Base-by-base conservation (phyloP, 2,113 vertebrate species). In the Tupaia tana region DNA sequence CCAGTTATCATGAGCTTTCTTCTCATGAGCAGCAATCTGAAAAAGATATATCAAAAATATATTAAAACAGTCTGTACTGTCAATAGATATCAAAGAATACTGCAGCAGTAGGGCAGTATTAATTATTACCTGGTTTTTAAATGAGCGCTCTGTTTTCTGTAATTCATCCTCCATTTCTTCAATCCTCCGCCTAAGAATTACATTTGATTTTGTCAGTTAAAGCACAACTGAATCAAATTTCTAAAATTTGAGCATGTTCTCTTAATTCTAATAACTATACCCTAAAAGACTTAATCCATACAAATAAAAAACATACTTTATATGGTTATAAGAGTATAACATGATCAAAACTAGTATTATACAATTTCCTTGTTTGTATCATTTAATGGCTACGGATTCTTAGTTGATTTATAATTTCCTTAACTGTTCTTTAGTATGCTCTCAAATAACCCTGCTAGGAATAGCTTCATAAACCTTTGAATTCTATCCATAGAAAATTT, bases 1-100 rank as follows among this genome's bases (percentile, higher is more conserved):
- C 99, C 99, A 99, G 84, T 99, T 99, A 56, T 99, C 99, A 10
- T 99, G 99, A 52, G 99, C 99, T 97, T 99, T 99, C 96, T 99
- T 99, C 95, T 99, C 99, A 59, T 99, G 99, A 89, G 98, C 95
- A 96, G 99, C 99, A 77, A 99, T 99, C 99, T 99, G 89, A 95
- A 97, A 98, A 90, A 95, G 18, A 27, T 75, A 70, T 29, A 85
- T 4, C 8, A 52, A 59, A 52, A 77, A 54, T 29, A 52, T 15
- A 12, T 0, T 34, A n/a, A 11, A 85, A 91, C 0, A 11, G n/a
- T 9, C 27, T 58, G 1, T 10, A 56, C 19, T 43, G 43, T 43
- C 43, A 43, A 43, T 58, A 82, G 71, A 78, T 1, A 81, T 61
- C 69, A 31, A 59, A 80, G 31, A 84, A 12, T 6, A 11, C 25